phyloP scores from a whole-genome alignment of 2,888 invertebrate genomes.

The Lasius fuliginosus region DNA sequence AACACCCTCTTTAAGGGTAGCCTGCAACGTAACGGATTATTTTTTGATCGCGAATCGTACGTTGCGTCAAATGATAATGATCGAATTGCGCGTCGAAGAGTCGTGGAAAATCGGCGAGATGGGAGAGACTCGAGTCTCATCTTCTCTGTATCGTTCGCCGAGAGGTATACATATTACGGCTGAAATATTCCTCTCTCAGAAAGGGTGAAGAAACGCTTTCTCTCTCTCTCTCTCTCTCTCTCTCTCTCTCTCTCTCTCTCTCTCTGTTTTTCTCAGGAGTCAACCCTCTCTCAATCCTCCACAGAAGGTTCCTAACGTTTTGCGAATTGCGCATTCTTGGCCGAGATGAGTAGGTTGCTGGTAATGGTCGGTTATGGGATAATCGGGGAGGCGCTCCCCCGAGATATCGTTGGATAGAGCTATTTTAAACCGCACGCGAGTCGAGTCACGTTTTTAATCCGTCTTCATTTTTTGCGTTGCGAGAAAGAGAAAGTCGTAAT shows the following conservation, averaged over 20 bases:
- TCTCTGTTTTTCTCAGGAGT: neutral
- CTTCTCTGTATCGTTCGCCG: neutral
- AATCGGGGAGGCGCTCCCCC: neutral
- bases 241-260: neutral
- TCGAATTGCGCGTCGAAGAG: slow-evolving; percentile 14
- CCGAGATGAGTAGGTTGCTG: slow-evolving; percentile 3
- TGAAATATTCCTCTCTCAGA: neutral
- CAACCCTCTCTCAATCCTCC: neutral
- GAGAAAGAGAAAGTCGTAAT: neutral
- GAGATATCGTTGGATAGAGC: neutral
- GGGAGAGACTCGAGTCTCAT: neutral
- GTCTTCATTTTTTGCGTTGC: neutral
- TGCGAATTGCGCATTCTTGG: neutral
- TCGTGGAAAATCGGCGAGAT: neutral
- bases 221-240: neutral
- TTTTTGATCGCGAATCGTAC: neutral
- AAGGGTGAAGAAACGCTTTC: neutral
- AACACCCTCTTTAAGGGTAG: slow-evolving; percentile 90
- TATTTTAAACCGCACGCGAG: neutral
- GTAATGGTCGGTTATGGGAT: slow-evolving; percentile 7
- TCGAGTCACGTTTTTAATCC: slow-evolving; percentile 4
- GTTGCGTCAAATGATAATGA: neutral
- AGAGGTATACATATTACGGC: neutral
- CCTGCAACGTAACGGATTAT: slow-evolving; percentile 86
- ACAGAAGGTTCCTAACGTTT: neutral